Conservation (phyloP, 1,140 invertebrate genomes). For the Drosophila seguyi region DNA sequence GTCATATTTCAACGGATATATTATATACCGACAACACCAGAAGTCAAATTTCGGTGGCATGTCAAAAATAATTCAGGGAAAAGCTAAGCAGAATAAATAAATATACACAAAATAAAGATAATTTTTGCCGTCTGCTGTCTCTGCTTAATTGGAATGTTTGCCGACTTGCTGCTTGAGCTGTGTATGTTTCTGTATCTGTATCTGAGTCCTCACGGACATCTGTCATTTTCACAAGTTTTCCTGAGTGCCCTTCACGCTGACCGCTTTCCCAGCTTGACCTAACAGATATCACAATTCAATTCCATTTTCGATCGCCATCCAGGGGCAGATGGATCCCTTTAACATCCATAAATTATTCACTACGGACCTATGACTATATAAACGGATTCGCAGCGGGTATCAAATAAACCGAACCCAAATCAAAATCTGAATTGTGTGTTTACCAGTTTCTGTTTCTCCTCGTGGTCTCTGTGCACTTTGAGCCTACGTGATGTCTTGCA, state of each 20-base stretch:
- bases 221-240: slow-evolving; percentile 22
- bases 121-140: slow-evolving; percentile 13
- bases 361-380: slow-evolving; percentile 25
- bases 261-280: slow-evolving; percentile 18
- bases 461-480: slow-evolving; percentile 43
- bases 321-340: not conserved
- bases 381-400: slow-evolving; percentile 18
- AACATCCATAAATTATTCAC: slow-evolving; percentile 8
- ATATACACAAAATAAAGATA: slow-evolving; percentile 38
- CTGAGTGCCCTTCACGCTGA: slow-evolving; percentile 17
- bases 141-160: slow-evolving; percentile 44
- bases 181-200: slow-evolving; percentile 10
- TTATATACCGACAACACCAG: slow-evolving; percentile 25
- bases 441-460: slow-evolving; percentile 13
- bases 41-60: slow-evolving; percentile 42
- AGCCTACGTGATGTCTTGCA: slow-evolving; percentile 67
- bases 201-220: slow-evolving; percentile 32
- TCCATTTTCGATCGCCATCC: slow-evolving; percentile 12
- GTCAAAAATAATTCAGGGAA: slow-evolving; percentile 43
- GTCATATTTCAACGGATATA: slow-evolving; percentile 5
- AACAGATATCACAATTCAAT: not conserved
- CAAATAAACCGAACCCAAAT: slow-evolving; percentile 3
- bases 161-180: slow-evolving; percentile 12
- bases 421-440: slow-evolving; percentile 32
- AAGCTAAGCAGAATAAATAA: slow-evolving; percentile 28